phyloP scores from a whole-genome alignment of 2,113 vertebrate species.

The Zosterops pallidus region DNA sequence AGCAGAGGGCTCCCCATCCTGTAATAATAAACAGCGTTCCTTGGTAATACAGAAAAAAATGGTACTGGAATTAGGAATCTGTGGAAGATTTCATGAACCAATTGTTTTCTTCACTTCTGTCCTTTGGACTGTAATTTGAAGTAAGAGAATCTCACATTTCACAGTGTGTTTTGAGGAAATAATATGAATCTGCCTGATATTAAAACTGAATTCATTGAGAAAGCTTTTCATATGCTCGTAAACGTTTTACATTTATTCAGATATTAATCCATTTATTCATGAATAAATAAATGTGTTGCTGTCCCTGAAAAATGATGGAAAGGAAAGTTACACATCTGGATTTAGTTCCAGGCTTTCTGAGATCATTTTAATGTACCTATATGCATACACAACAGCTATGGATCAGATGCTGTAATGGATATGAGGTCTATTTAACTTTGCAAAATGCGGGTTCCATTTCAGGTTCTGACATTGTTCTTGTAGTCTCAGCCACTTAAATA shows the following conservation, averaged over 20 bases:
- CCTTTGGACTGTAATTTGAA: not conserved
- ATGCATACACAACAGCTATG: not conserved
- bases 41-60: not conserved
- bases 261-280: not conserved
- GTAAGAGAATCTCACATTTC: not conserved
- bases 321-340: not conserved
- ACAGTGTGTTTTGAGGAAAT: not conserved
- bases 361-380: not conserved
- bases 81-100: not conserved
- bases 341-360: not conserved
- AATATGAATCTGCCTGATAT: not conserved
- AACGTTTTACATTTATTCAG: not conserved
- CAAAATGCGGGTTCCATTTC: not conserved
- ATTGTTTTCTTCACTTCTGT: not conserved
- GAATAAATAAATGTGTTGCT: not conserved
- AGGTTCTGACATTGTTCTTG: not conserved
- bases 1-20: constrained; percentile 36
- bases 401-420: not conserved
- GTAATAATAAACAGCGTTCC: not conserved
- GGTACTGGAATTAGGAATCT: not conserved
- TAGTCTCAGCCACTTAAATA: not conserved
- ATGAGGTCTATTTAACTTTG: not conserved
- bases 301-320: not conserved
- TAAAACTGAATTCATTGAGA: not conserved
- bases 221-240: not conserved